A percentile compares a stretch with the other conserved stretches of the same genome.
These are phyloP conservation scores for Agrotis exclamationis DNA, from an alignment of 2,888 invertebrate genomes.

Conservation along the genomic window DNA sequence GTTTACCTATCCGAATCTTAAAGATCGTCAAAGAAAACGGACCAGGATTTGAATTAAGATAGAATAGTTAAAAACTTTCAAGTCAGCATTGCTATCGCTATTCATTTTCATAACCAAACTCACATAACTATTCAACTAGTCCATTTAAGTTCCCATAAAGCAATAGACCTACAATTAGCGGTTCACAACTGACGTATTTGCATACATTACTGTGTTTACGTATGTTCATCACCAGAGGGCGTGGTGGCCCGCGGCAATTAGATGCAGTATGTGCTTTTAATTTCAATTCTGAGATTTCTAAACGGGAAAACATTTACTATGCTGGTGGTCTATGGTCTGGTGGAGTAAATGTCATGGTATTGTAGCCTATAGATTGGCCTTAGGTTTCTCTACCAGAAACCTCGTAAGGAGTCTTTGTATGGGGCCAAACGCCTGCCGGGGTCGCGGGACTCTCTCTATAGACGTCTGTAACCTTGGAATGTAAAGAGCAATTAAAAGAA, in stretches of 20 bases:
- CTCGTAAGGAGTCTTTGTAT: too few species aligned
- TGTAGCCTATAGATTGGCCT: too few species aligned
- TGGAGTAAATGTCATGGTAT: background rate
- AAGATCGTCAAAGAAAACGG: too few species aligned
- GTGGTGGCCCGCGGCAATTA: constrained; percentile 74
- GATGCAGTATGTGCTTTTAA: constrained; percentile 64
- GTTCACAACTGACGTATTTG: constrained; percentile 67
- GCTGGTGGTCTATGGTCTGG: constrained; percentile 70
- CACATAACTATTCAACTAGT: constrained; percentile 19
- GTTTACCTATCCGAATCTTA: too few species aligned
- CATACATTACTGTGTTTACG: constrained; percentile 68
- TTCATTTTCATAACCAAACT: too few species aligned
- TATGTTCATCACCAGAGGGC: constrained; percentile 64
- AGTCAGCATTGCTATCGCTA: background rate
- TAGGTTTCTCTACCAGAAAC: too few species aligned
- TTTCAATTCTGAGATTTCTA: constrained; percentile 53
- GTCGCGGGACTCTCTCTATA: too few species aligned
- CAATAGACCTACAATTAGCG: constrained; percentile 55
- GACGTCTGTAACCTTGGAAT: too few species aligned
- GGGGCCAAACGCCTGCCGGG: too few species aligned
- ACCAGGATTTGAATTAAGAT: too few species aligned
- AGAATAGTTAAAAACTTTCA: too few species aligned
- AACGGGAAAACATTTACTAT: constrained; percentile 56
- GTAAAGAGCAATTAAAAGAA: too few species aligned
- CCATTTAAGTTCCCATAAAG: constrained; percentile 47